Evolutionary conservation across 2,797 vertebrate species (phyloP), one percentile per base, ranked within the genome.

Genomic region (Mus spretus): DNA sequence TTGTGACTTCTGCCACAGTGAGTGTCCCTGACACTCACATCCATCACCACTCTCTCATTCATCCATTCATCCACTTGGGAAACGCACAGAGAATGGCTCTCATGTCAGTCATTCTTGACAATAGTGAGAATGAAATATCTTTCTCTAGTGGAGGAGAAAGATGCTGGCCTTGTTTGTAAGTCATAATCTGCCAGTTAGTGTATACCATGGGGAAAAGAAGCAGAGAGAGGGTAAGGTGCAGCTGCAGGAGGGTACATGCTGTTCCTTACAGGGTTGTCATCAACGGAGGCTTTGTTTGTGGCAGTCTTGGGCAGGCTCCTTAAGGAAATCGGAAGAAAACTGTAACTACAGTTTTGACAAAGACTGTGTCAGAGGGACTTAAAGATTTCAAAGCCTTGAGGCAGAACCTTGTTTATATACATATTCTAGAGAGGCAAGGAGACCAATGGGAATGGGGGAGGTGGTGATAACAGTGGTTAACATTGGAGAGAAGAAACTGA

Each of bases 81-180:
- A 44, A 8, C 89, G 44, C 3, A 14, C 37, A 8, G 1, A 22
- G 31, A 72, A 34, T 63, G 86, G 37, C 40, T 67, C 65, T 37
- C 74, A 0, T 63, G 1, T 40, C 28, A 59, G 40, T 84, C 79
- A n/a, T 80, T 82, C 79, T 74, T 86, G 82, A 50, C 31, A 37
- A 0, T 55, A 47, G 34, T 53, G 65, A 67, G 75, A 75, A 63
- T 82, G 57, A 88, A 89, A 65, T 22, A 44, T 67, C 31, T 67
- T 67, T 67, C 34, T 59, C 40, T 93, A 55, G 28, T 34, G 81
- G 67, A 93, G 87, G 74, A 75, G 84, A 63, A 34, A 88, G 77
- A 31, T 31, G 20, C 3, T 88, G 24, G 79, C 7, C 2, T 57
- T 11, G 28, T 40, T 26, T 4, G 17, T 28, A 84, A 65, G 50